Conservation (phyloP, 2,888 invertebrate genomes). For the Agrilus biguttatus region DNA sequence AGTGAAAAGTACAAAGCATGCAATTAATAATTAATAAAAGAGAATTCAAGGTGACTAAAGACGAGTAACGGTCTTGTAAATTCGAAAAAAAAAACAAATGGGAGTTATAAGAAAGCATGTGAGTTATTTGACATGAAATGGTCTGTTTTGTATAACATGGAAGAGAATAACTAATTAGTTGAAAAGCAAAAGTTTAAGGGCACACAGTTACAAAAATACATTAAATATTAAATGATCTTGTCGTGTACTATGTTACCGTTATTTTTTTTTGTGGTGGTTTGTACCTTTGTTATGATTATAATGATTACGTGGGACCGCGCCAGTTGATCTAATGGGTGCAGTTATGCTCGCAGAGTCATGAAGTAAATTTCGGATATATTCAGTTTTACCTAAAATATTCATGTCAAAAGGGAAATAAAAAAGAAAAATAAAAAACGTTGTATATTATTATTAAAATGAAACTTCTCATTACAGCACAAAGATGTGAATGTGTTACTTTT, state of each 20-base stretch:
- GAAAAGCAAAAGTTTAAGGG: no score
- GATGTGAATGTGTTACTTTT: neutral
- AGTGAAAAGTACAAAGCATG: neutral
- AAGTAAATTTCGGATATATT: slow-evolving; percentile 29
- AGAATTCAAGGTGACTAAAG: neutral
- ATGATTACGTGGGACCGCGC: slow-evolving; percentile 27
- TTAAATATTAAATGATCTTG: no score
- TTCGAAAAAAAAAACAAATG: neutral
- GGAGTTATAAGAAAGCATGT: no score
- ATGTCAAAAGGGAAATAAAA: slow-evolving; percentile 1
- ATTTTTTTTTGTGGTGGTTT: no score
- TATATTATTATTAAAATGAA: neutral
- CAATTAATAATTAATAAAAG: neutral
- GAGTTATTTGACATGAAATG: no score
- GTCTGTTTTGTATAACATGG: no score
- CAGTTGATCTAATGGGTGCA: slow-evolving; percentile 25
- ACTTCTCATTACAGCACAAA: neutral
- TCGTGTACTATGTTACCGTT: no score
- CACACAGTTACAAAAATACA: no score
- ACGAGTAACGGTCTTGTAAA: no score
- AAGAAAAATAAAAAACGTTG: neutral
- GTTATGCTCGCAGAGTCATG: slow-evolving; percentile 31
- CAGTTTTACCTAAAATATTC: slow-evolving; percentile 24
- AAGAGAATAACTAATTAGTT: no score
- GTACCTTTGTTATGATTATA: slow-evolving; percentile 28